Conservation (phyloP, 2,113 vertebrate genomes). For the Bos indicus region DNA sequence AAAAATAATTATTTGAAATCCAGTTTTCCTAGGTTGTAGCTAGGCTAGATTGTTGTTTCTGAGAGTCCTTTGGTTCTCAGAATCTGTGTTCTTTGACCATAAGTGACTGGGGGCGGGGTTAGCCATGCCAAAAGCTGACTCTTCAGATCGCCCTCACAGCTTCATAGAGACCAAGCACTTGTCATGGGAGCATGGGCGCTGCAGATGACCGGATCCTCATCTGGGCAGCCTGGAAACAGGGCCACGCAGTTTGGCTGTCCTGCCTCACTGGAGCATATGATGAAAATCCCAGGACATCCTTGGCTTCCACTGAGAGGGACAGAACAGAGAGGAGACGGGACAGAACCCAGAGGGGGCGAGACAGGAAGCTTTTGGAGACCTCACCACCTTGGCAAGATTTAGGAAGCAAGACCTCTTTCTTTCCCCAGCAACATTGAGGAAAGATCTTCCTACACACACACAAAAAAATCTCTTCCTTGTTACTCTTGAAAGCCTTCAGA, state of each 20-base stretch:
- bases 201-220: not conserved
- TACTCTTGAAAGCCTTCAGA: not conserved
- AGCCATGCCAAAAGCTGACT: not conserved
- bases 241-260: not conserved
- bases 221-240: not conserved
- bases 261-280: not conserved
- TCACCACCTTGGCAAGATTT: not conserved
- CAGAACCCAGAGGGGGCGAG: not conserved
- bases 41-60: not conserved
- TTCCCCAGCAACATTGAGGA: not conserved
- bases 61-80: not conserved
- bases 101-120: not conserved
- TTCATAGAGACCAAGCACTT: not conserved
- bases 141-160: not conserved
- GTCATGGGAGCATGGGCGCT: not conserved
- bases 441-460: not conserved
- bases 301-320: not conserved
- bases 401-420: not conserved
- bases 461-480: not conserved
- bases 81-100: not conserved
- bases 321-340: not conserved
- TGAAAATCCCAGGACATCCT: not conserved
- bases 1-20: constrained; percentile 22
- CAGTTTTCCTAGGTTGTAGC: not conserved
- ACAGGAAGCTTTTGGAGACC: not conserved